Evolutionary conservation across 2,888 invertebrate species (phyloP).

Genomic region (Drosophila prolongata): DNA sequence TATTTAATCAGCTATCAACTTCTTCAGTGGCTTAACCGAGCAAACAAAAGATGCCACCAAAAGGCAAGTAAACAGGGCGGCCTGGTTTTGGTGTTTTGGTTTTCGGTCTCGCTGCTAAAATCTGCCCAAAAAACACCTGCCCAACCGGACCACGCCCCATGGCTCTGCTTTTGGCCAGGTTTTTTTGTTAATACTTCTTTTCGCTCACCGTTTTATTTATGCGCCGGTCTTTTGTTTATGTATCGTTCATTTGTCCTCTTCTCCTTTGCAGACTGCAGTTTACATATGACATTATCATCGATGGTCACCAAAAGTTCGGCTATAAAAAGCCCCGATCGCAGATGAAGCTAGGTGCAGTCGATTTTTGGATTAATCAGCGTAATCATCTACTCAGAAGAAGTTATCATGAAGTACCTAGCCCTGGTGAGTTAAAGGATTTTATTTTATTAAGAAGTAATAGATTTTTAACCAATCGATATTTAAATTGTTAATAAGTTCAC

Average conservation of each 20-base stretch:
- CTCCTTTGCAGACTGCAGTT: conserved; percentile 62
- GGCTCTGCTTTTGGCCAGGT: conserved; percentile 18
- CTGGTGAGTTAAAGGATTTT: conserved; percentile 64
- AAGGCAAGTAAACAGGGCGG: conserved; percentile 29
- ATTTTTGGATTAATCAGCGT: conserved; percentile 64
- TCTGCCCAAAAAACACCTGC: conserved; percentile 11
- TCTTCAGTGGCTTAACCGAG: conserved; percentile 59
- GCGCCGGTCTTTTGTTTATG: conserved; percentile 64
- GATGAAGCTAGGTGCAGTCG: conserved; percentile 68
- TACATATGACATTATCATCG: conserved; percentile 71
- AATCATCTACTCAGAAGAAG: conserved; percentile 46
- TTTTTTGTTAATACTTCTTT: conserved; percentile 34
- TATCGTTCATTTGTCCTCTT: conserved; percentile 57
- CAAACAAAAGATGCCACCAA: conserved; percentile 30
- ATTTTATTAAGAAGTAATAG: neutral
- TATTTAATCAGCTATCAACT: conserved; percentile 52
- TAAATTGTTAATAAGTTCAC: no score
- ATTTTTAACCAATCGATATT: neutral
- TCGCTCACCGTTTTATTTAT: conserved; percentile 53
- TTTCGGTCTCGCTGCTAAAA: conserved; percentile 16
- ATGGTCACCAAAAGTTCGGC: conserved; percentile 52
- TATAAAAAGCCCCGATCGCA: conserved; percentile 65
- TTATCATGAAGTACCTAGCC: conserved; percentile 75
- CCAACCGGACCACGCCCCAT: conserved; percentile 4
- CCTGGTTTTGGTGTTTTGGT: conserved; percentile 29